phyloP scores from a whole-genome alignment of 35 echinoderm and acorn worm species.

The Stichopus chloronotus region DNA sequence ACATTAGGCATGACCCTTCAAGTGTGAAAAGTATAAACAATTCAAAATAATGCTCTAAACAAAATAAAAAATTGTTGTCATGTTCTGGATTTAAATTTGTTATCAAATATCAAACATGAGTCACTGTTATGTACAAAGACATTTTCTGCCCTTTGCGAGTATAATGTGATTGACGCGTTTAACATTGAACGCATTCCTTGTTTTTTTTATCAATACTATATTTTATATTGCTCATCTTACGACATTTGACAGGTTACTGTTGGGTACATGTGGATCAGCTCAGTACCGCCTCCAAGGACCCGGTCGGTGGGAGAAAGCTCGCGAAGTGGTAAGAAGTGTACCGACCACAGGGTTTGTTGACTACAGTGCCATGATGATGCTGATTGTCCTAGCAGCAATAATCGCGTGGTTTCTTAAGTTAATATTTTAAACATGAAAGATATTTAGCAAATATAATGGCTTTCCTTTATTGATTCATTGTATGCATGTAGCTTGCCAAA shows the following conservation, averaged over 20 bases:
- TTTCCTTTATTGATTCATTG: no score
- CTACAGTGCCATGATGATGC: constrained; percentile 37
- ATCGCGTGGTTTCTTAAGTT: constrained; percentile 4
- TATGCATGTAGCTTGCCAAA: no score
- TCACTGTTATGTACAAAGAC: no score
- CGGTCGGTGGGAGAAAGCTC: constrained; percentile 71
- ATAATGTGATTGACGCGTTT: not conserved
- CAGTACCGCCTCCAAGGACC: constrained; percentile 96
- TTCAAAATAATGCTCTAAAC: no score
- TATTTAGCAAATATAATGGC: no score
- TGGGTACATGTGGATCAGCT: constrained; percentile 89
- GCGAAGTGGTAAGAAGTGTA: constrained; percentile 69
- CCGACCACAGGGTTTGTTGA: constrained; percentile 75
- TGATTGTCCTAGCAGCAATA: constrained; percentile 53
- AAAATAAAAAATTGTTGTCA: no score
- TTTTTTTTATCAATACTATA: not conserved
- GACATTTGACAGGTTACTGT: constrained; percentile 59
- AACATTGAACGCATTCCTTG: not conserved
- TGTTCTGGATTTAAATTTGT: no score
- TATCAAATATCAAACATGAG: no score
- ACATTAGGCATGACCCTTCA: no score
- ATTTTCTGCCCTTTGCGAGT: no score
- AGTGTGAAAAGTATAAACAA: no score
- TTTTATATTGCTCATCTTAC: not conserved
- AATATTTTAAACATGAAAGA: not conserved